Conservation (phyloP, 2,797 vertebrate species). For the Chloroceryle inda region DNA sequence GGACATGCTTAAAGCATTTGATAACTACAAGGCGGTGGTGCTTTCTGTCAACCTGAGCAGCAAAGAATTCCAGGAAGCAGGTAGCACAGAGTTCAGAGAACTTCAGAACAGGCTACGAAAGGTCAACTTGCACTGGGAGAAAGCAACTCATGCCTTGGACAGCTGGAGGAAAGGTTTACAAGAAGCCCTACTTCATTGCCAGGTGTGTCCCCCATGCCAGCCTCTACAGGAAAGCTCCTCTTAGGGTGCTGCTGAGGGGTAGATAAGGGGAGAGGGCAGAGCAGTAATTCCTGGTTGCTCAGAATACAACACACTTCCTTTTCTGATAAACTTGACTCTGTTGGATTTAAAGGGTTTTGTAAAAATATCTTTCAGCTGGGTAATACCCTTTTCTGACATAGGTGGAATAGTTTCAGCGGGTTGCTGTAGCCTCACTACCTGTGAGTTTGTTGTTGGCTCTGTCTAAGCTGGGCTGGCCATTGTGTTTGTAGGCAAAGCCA, state of each 20-base stretch:
- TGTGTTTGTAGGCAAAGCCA: not conserved
- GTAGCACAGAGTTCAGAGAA: conserved; percentile 80
- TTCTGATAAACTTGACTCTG: not conserved
- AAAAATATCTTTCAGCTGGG: not conserved
- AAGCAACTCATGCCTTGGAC: conserved; percentile 80
- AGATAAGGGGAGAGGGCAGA: not conserved
- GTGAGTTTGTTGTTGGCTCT: not conserved
- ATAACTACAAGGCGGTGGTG: conserved; percentile 88
- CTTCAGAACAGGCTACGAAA: conserved; percentile 83
- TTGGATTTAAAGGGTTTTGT: not conserved
- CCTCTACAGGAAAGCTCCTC: not conserved
- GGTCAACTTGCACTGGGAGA: conserved; percentile 89
- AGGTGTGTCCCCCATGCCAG: conserved; percentile 78
- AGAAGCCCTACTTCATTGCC: conserved; percentile 85
- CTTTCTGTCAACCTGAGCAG: conserved; percentile 86
- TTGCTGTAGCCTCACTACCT: not conserved
- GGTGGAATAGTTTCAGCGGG: not conserved
- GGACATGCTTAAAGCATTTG: conserved; percentile 89
- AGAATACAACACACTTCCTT: not conserved
- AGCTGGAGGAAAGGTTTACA: conserved; percentile 86
- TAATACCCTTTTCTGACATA: not conserved
- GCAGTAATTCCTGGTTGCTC: not conserved
- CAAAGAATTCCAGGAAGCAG: conserved; percentile 80
- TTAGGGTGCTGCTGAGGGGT: not conserved
- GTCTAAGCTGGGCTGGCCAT: not conserved